Conservation (phyloP, 2,113 vertebrate genomes). For the Turdus rufiventris region DNA sequence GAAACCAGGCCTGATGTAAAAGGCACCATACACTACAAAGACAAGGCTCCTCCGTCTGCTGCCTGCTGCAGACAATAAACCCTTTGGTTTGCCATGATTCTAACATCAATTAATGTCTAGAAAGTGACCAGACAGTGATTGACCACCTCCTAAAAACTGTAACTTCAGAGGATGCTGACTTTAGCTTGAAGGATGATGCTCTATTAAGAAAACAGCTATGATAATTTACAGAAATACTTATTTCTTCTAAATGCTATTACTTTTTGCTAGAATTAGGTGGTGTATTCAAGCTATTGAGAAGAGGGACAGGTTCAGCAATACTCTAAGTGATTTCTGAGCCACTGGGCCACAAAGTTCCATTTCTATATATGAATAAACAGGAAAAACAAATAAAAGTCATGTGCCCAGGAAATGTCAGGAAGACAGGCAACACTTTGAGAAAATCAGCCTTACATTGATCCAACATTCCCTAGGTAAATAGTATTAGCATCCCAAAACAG, state of each 20-base stretch:
- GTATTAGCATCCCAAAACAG: background rate
- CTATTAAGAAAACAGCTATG: background rate
- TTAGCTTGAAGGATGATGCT: background rate
- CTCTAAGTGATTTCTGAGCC: background rate
- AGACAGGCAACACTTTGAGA: background rate
- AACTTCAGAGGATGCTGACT: background rate
- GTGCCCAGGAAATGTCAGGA: background rate
- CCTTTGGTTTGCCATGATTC: background rate
- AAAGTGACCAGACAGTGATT: background rate
- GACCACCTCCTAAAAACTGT: background rate
- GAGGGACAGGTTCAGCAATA: background rate
- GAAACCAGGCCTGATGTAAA: background rate
- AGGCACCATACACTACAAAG: background rate
- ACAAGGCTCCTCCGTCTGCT: background rate
- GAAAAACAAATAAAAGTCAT: background rate
- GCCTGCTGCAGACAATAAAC: background rate
- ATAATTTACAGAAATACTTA: background rate
- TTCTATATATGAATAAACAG: background rate
- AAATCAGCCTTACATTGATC: background rate
- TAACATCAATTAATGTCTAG: background rate
- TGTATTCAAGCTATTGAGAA: background rate
- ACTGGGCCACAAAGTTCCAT: background rate
- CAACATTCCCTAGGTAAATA: accelerated
- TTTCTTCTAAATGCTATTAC: background rate
- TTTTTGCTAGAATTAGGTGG: background rate